Base-by-base conservation (phyloP, 2,113 vertebrate species). In the Poeciliopsis turrubarensis region DNA sequence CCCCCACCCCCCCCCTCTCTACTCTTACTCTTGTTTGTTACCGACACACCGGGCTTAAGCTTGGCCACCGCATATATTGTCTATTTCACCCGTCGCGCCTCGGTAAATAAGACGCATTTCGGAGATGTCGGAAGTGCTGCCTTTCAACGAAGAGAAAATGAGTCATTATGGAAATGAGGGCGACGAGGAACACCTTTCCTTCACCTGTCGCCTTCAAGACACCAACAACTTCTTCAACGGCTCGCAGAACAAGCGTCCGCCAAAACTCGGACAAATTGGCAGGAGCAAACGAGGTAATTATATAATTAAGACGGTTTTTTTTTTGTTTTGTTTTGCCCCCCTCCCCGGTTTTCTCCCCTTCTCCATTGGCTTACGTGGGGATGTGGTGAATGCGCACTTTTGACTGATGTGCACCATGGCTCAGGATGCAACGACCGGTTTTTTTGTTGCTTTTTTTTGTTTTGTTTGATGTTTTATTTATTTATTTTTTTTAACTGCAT, bases 161-260 rank as follows among this genome's bases (percentile, higher is more conserved):
- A 96, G 94, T 91, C 97, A 96, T 93, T 98, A 96, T 93, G 95
- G 96, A 91, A 92, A 96, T 83, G 96, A 97, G 86, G 93, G 95
- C 82, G 97, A 97, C 82, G 96, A 96, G 86, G 95, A 94, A 87
- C 97, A 98, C 91, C 95, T 98, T 88, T 97, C 97, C 91, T 98
- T 98, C 95, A 97, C 96, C 95, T 98, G 97, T 94, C 97, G 97
- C 89, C 97, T 98, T 69, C 97, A 97, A 94, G 97, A 98, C 92
- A 98, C 97, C 95, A 97, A 97, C 95, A 96, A 97, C 94, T 98
- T 97, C 96, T 97, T 96, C 90, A 95, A 87, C 73, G 96, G 96
- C 81, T 95, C 96, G 84, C 96, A 96, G 94, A 95, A 96, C 89
- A 98, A 98, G 90, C 95, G 97, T 92, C 97, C 97, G 89, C 97